These are phyloP conservation scores for Aphidius ervi DNA, from an alignment of 1,140 invertebrate genomes.

Conservation along the genomic window DNA sequence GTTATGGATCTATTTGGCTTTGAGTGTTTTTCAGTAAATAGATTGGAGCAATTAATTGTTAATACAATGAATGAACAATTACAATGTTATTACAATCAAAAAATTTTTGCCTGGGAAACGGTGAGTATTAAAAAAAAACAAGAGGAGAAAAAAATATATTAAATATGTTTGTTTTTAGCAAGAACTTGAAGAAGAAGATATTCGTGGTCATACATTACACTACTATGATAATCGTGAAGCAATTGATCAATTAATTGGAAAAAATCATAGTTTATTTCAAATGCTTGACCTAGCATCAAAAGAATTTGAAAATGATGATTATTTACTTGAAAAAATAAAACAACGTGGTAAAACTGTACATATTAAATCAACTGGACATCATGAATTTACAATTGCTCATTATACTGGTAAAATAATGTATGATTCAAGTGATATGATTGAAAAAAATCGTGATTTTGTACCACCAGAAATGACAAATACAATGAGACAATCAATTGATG, in stretches of 20 bases:
- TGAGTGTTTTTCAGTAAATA: constrained; percentile 83
- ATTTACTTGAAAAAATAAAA: constrained; percentile 55
- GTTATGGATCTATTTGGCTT: constrained; percentile 87
- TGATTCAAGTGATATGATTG: constrained; percentile 73
- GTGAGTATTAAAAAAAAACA: constrained; percentile 40
- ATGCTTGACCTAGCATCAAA: constrained; percentile 87
- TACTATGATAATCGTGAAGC: constrained; percentile 86
- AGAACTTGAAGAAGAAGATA: constrained; percentile 76
- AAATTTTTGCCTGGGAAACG: constrained; percentile 85
- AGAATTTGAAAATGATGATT: constrained; percentile 57
- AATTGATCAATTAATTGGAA: constrained; percentile 79
- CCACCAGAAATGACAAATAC: constrained; percentile 82
- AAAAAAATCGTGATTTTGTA: constrained; percentile 85
- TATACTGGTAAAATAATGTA: constrained; percentile 82
- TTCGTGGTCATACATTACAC: constrained; percentile 65
- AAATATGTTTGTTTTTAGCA: constrained; percentile 47
- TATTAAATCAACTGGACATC: constrained; percentile 60
- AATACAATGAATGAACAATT: constrained; percentile 87
- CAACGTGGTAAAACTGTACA: constrained; percentile 40
- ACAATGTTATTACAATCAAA: constrained; percentile 84
- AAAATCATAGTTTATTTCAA: constrained; percentile 78
- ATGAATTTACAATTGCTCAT: constrained; percentile 76
- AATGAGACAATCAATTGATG: constrained; percentile 70
- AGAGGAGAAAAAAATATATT: not conserved
- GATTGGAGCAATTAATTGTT: constrained; percentile 80